phyloP scores from a whole-genome alignment of 2,888 invertebrate genomes.

The Salpingus planirostris region DNA sequence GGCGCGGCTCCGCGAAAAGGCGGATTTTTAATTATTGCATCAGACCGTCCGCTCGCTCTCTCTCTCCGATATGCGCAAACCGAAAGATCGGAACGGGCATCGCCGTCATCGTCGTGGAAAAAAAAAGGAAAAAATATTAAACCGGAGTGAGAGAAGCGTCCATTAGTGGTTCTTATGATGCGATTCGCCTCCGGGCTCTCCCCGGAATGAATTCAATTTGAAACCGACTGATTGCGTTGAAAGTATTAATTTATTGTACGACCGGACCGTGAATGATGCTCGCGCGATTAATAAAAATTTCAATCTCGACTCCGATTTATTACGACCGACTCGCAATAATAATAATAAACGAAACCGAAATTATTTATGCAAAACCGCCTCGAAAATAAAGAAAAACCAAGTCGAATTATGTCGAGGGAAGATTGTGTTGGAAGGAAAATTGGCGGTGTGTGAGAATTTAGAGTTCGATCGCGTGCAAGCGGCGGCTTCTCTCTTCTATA shows the following conservation, averaged over 20 bases:
- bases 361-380: slow-evolving; percentile 14
- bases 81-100: no score
- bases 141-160: slow-evolving; percentile 12
- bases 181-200: slow-evolving; percentile 21
- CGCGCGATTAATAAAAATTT: slow-evolving; percentile 34
- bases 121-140: slow-evolving; percentile 7
- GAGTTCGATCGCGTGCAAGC: no score
- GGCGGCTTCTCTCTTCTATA: no score
- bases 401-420: no score
- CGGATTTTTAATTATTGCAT: no score
- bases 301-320: slow-evolving; percentile 30
- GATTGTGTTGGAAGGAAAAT: no score
- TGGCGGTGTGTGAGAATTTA: no score
- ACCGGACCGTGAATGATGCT: slow-evolving; percentile 29
- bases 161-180: slow-evolving; percentile 29
- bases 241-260: slow-evolving; percentile 38
- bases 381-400: no score
- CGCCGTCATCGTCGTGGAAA: no score
- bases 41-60: no score
- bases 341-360: slow-evolving; percentile 18
- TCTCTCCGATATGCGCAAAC: no score
- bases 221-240: slow-evolving; percentile 36
- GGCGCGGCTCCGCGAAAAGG: no score
- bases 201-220: slow-evolving; percentile 36
- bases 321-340: slow-evolving; percentile 20